A percentile compares a stretch with the other conserved stretches of the same genome.
Conservation (phyloP, 2,797 vertebrate species). For the Pogoniulus pusillus region DNA sequence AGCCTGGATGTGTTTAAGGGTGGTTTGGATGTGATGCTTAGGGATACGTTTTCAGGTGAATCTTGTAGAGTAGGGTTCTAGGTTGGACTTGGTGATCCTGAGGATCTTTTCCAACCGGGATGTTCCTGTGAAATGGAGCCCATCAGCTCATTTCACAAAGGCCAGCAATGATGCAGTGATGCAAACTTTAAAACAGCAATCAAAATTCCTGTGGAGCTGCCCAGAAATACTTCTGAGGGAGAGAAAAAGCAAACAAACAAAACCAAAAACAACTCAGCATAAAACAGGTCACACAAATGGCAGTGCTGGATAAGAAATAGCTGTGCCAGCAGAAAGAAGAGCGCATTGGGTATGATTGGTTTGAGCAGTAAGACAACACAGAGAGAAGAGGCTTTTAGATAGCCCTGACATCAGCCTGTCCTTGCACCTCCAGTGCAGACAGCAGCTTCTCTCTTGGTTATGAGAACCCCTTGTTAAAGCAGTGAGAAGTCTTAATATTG, state of each 20-base stretch:
- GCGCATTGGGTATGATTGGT: background rate
- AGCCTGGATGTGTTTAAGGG: too few species aligned
- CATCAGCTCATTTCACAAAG: slow-evolving; percentile 1
- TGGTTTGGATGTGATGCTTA: too few species aligned
- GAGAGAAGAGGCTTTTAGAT: background rate
- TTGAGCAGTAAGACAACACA: background rate
- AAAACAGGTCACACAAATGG: background rate
- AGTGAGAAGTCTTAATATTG: slow-evolving; percentile 3
- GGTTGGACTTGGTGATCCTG: too few species aligned
- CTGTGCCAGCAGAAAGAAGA: slow-evolving; percentile 34
- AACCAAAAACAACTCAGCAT: too few species aligned
- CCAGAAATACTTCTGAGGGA: slow-evolving; percentile 36
- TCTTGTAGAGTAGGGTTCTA: too few species aligned
- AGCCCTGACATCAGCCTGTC: background rate
- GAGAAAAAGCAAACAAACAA: too few species aligned
- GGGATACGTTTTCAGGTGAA: too few species aligned
- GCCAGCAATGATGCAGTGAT: background rate
- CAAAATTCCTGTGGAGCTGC: slow-evolving; percentile 45
- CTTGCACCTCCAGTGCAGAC: background rate
- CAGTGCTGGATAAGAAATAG: background rate
- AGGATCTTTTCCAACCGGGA: too few species aligned
- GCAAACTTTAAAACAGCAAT: slow-evolving; percentile 41
- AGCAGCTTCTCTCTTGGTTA: background rate
- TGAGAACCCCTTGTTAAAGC: background rate
- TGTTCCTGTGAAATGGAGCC: background rate